Percentiles rank a stretch among this genome's conserved stretches.
These are phyloP conservation scores for Delphinapterus leucas DNA, from an alignment of 2,113 vertebrate genomes.

Conservation along the genomic window DNA sequence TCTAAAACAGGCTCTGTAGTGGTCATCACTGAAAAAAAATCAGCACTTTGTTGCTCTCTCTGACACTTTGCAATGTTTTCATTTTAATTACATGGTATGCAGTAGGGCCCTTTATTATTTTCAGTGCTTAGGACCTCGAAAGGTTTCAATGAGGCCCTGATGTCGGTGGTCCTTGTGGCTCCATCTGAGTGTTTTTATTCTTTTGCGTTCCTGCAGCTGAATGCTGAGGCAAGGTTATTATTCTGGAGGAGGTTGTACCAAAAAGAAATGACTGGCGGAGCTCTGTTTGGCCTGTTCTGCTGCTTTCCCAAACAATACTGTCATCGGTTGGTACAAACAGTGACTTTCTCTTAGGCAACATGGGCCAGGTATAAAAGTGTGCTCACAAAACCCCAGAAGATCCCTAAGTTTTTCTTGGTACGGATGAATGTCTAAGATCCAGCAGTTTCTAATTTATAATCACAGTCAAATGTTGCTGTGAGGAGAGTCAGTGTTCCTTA, in stretches of 20 bases:
- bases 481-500: background rate
- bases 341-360: background rate
- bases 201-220: constrained; percentile 42
- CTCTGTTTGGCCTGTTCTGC: background rate
- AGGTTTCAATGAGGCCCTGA: constrained; percentile 58
- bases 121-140: background rate
- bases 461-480: background rate
- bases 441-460: background rate
- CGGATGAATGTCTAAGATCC: background rate
- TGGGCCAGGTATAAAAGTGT: background rate
- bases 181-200: constrained; percentile 49
- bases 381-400: background rate
- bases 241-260: constrained; percentile 32
- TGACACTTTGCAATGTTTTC: background rate
- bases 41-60: constrained; percentile 14
- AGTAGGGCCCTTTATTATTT: constrained; percentile 38
- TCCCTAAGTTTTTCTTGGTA: background rate
- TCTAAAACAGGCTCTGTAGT: constrained; percentile 5
- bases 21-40: background rate
- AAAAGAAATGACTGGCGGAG: constrained; percentile 38
- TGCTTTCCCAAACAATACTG: constrained; percentile 27
- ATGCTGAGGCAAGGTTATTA: constrained; percentile 57
- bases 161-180: constrained; percentile 35
- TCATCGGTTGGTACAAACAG: background rate
- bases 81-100: background rate